Base-by-base conservation (phyloP, 1,140 invertebrate species). In the Nephila pilipes region DNA sequence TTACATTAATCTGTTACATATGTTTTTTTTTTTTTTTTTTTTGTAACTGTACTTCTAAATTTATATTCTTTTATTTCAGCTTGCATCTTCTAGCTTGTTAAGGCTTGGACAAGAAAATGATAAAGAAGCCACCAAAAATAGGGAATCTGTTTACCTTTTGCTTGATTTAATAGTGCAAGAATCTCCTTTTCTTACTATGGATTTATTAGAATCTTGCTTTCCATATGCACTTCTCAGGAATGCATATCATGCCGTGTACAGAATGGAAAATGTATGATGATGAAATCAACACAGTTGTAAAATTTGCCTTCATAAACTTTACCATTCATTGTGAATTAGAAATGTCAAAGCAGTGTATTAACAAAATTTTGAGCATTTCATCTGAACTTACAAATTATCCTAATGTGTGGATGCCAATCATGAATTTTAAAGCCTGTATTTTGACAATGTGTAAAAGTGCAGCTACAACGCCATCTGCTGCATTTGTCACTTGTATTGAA, bases 111-210 rank as follows among this genome's bases (percentile, higher is more conserved):
- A 99, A 95, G 99, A 99, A 95, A 97, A 97, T 32, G 99, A 99
- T 94, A 99, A 99, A 95, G 99, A 99, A 95, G 97, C 97, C 0
- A 98, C 98, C 1, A 97, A 97, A 95, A 99, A 99, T 95, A 96
- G 99, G 91, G 99, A 99, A 95, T 99, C 99, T 4, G 98, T 99
- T 38, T 99, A 99, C 96, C 96, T 99, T 75, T 96, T 99, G 54
- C 96, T 99, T 8, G 98, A 99, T 96, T 97, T 97, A 96, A 99
- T 99, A 96, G 99, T 99, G 46, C 98, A 99, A 96, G 98, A 99
- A 95, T 99, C 98, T 8, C 98, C 99, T 14, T 99, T 99, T 95
- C 96, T 99, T 6, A 99, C 99, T 0, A 99, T 99, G 98, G 99
- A 99, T 96, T 96, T 99, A 81, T 95, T 99, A 89, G 99, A 99